A percentile compares a stretch with the other conserved stretches of the same genome.
These are phyloP conservation scores for Lathamus discolor DNA, from an alignment of 2,113 vertebrate genomes.

Conservation along the genomic window DNA sequence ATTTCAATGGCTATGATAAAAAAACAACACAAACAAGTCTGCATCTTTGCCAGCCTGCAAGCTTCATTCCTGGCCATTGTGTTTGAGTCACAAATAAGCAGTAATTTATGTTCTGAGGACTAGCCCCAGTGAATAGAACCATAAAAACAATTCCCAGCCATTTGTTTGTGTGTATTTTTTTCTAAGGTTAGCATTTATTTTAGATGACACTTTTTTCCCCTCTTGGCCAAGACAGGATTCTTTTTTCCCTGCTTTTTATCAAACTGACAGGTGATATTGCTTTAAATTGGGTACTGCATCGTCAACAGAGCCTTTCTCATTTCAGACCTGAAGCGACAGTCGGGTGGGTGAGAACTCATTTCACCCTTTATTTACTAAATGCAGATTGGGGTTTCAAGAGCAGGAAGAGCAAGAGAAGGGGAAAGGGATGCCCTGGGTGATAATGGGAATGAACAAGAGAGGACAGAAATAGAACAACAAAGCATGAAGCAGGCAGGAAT, in stretches of 20 bases:
- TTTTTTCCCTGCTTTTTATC: conserved; percentile 52
- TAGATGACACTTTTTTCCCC: neutral
- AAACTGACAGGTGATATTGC: conserved; percentile 60
- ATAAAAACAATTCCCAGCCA: conserved; percentile 26
- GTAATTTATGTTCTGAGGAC: conserved; percentile 22
- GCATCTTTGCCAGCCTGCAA: neutral
- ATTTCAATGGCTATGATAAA: neutral
- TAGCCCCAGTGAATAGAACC: neutral
- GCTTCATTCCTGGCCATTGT: neutral
- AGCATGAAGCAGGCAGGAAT: neutral
- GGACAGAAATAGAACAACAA: neutral
- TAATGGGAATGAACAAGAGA: neutral
- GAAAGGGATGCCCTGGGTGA: neutral
- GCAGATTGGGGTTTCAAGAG: conserved; percentile 16
- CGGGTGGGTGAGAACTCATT: conserved; percentile 3
- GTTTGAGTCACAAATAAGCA: conserved; percentile 30
- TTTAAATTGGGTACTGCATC: conserved; percentile 37
- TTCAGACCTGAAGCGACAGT: neutral
- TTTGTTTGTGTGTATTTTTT: conserved; percentile 23
- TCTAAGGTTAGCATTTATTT: conserved; percentile 35
- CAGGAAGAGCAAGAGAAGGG: neutral
- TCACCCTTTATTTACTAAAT: conserved; percentile 34
- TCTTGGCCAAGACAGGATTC: neutral
- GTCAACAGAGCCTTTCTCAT: conserved; percentile 29
- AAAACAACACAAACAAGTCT: neutral